Percentiles rank a stretch among this genome's conserved stretches.
phyloP scores from a whole-genome alignment of 2,113 vertebrate genomes.

The Sebastes fasciatus region DNA sequence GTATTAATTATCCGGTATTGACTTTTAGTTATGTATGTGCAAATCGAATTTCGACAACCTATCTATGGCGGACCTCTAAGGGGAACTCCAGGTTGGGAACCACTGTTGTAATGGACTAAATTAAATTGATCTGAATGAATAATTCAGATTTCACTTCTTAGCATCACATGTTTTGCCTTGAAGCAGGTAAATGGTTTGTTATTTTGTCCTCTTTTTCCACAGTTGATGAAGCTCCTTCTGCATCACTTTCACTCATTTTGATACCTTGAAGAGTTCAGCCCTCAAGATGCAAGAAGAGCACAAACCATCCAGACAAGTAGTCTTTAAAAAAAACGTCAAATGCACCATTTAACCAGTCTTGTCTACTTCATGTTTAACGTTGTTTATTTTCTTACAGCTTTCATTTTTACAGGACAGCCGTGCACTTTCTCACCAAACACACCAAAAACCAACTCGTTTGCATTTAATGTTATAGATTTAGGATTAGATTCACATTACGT shows the following conservation, averaged over 20 bases:
- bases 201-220: background rate
- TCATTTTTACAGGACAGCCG: background rate
- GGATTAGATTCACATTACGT: no score
- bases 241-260: background rate
- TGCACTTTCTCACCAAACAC: background rate
- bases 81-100: no score
- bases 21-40: no score
- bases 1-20: no score
- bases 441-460: background rate
- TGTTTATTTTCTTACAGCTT: background rate
- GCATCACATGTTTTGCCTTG: background rate
- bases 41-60: no score
- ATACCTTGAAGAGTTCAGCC: background rate
- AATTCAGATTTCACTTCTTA: background rate
- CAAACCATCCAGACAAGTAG: background rate
- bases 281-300: background rate
- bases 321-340: background rate
- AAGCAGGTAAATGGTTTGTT: background rate
- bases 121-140: background rate
- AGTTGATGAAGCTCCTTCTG: background rate
- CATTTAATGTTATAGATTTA: background rate
- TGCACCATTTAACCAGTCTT: background rate
- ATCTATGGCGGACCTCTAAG: no score
- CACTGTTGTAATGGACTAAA: no score
- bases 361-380: no score